Evolutionary conservation across 2,113 vertebrate genomes (phyloP).

Genomic region (Syngnathus floridae): DNA sequence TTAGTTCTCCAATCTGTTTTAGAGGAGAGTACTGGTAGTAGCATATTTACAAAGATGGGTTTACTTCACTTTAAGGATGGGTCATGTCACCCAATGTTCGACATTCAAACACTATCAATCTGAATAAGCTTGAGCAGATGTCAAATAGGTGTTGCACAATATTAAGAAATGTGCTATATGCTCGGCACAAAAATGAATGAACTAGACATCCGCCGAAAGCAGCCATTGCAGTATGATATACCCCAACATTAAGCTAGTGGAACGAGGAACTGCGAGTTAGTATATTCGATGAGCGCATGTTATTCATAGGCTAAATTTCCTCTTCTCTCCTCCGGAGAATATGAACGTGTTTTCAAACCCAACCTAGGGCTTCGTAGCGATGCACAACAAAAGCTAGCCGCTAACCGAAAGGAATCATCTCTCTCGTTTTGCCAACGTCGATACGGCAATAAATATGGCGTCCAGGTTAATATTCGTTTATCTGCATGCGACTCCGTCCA

Average conservation of each 20-base stretch:
- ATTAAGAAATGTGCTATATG: conserved; percentile 5
- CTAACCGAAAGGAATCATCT: conserved; percentile 40
- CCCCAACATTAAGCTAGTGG: conserved; percentile 14
- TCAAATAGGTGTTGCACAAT: not conserved
- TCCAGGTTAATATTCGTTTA: not conserved
- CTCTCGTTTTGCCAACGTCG: conserved; percentile 6
- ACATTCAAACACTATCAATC: not conserved
- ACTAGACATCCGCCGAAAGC: conserved; percentile 23
- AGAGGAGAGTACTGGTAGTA: not conserved
- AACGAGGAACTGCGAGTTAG: not conserved
- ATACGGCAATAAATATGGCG: not conserved
- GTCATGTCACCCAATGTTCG: not conserved
- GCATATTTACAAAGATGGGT: not conserved
- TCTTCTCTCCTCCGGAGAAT: too few relatives aligned
- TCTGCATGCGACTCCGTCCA: not conserved
- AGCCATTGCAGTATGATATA: conserved; percentile 20
- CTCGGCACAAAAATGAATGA: conserved; percentile 3
- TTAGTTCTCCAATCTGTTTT: not conserved
- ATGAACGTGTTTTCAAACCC: conserved; percentile 6
- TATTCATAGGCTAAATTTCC: not conserved
- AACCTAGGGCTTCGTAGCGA: conserved; percentile 13
- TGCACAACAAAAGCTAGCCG: conserved; percentile 61
- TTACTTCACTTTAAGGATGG: not conserved
- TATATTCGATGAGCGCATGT: not conserved
- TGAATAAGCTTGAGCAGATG: not conserved